Evolutionary conservation across 2,888 invertebrate genomes (phyloP), one percentile per base, ranked within the genome.

Genomic region (Listrodromus nycthemerus): DNA sequence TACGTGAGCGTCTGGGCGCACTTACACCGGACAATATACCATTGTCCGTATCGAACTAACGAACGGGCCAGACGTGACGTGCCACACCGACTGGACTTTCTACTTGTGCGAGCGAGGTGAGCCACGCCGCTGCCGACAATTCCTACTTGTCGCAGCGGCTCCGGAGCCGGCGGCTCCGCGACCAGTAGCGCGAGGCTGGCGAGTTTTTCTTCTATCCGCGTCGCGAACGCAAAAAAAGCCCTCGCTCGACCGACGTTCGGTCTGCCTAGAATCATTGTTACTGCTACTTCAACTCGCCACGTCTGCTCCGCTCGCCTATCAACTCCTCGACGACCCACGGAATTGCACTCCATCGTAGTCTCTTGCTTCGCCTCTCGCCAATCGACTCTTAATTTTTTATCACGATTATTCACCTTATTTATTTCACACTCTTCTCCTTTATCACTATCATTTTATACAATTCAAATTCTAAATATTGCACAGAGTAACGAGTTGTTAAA

Each of bases 51-150:
- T 71, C 48, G 33, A 37, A 67, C 45, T 24, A 24, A 67, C 41
- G 24, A 58, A 71, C 71, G n/a, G n/a, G 37, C 71, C 58, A 41
- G 58, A 71, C 55, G 58, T 58, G 55, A 55, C 71, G 71, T 41
- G 16, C 48, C 19, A 48, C 19, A 48, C 50, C 70, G 24, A 45
- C 41, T 55, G 63, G 71, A 79, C 70, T 79, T 79, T 79, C 78
- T 79, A 79, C 71, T 79, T 71, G 78, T 78, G 24, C 50, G 41
- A 61, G 7, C 67, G 67, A 58, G 76, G 41, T 41, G 37, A 58
- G 41, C 24, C 50, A 58, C 33, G 33, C 50, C 33, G 55, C 19
- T 65, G 33, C 63, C 65, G 70, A 71, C 78, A 65, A 7, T 79
- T 71, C 71, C 78, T 52, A 79, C 65, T 79, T 65, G 71, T 7